A percentile compares a stretch with the other conserved stretches of the same genome.
Evolutionary conservation across 2,888 invertebrate species (phyloP).

Genomic region (Laothoe populi): DNA sequence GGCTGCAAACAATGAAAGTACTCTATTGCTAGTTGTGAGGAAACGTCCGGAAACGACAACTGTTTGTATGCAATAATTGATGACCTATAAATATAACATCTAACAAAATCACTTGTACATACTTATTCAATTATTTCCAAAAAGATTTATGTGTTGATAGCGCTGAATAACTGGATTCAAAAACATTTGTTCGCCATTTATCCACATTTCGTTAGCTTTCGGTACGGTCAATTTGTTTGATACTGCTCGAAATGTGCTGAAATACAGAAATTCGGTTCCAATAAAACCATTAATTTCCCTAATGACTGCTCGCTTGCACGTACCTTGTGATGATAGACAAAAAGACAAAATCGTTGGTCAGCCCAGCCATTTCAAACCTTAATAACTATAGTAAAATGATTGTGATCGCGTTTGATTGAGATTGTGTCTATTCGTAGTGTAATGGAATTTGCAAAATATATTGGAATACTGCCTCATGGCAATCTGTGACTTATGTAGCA

Average conservation of each 20-base stretch:
- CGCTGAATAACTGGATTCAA: no score
- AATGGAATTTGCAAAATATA: neutral
- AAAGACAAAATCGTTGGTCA: conserved; percentile 6
- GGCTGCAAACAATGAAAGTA: neutral
- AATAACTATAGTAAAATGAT: conserved; percentile 1
- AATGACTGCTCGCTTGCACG: conserved; percentile 24
- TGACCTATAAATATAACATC: no score
- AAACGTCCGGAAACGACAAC: neutral
- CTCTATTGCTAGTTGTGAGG: neutral
- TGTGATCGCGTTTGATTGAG: neutral
- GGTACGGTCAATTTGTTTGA: neutral
- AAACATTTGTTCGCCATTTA: neutral
- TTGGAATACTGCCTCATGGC: no score
- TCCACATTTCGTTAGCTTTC: no score
- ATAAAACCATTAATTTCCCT: conserved; percentile 28
- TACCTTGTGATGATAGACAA: conserved; percentile 19
- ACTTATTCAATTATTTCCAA: no score
- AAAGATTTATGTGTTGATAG: neutral
- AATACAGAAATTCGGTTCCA: conserved; percentile 27
- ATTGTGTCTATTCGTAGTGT: neutral
- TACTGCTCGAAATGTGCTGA: conserved; percentile 1
- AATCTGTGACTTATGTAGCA: no score
- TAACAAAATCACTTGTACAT: no score
- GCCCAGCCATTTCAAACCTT: neutral
- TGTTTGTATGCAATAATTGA: neutral